Percentiles rank a stretch among this genome's conserved stretches.
These are phyloP conservation scores for Hemiscyllium ocellatum DNA, from an alignment of 2,113 vertebrate species.

Conservation along the genomic window DNA sequence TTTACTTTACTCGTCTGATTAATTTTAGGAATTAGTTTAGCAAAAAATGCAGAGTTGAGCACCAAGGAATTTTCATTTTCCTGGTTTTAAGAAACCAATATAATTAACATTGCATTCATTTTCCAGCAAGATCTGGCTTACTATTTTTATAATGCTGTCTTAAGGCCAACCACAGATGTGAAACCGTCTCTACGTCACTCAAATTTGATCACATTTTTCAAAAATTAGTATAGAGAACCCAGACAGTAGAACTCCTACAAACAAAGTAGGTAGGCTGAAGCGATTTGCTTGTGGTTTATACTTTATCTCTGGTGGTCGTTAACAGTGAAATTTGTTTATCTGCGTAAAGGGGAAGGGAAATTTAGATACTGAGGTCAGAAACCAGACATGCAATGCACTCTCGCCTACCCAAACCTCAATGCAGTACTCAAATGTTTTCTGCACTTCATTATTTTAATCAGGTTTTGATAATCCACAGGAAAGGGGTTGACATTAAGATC, in stretches of 20 bases:
- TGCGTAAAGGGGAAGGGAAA: neutral
- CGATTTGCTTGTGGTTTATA: constrained; percentile 1
- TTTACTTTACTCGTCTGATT: neutral
- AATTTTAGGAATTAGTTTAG: neutral
- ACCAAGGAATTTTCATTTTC: neutral
- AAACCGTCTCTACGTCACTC: neutral
- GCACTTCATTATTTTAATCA: neutral
- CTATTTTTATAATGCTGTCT: neutral
- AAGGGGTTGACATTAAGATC: neutral
- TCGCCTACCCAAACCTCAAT: constrained; percentile 12
- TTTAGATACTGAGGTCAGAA: constrained; percentile 26
- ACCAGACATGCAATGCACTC: neutral
- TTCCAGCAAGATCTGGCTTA: neutral
- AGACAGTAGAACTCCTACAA: neutral
- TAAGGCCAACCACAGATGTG: neutral
- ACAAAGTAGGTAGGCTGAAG: neutral
- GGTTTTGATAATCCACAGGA: neutral
- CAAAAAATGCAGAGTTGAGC: neutral
- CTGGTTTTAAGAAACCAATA: neutral
- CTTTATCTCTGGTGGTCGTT: constrained; percentile 25
- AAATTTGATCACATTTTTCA: neutral
- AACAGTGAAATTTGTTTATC: constrained; percentile 6
- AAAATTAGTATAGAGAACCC: neutral
- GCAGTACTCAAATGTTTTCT: neutral
- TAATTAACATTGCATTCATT: neutral